Evolutionary conservation across 2,113 vertebrate species (phyloP).

Genomic region (Silurus glanis): DNA sequence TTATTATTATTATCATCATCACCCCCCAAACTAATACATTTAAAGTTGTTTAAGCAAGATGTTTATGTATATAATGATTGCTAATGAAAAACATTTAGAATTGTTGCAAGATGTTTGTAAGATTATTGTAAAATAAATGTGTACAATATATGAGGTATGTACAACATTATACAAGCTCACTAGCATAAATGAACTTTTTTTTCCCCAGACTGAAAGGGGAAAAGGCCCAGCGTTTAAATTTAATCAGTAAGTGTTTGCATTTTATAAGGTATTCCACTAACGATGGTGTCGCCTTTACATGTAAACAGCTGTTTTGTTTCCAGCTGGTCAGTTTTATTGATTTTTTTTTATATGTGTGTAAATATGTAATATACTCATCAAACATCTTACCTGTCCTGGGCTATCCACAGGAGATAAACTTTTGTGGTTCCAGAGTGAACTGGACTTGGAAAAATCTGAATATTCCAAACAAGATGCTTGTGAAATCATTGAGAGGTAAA

Average conservation of each 20-base stretch:
- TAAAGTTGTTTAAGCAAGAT: no score
- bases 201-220: constrained; percentile 80
- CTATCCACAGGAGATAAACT: constrained; percentile 87
- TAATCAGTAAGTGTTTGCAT: constrained; percentile 74
- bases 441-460: constrained; percentile 76
- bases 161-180: no score
- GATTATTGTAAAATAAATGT: neutral
- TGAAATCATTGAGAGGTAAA: constrained; percentile 86
- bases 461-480: constrained; percentile 87
- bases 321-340: neutral
- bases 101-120: no score
- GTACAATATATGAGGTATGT: neutral
- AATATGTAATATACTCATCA: neutral
- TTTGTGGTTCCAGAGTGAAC: constrained; percentile 88
- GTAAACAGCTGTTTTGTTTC: neutral
- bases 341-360: neutral
- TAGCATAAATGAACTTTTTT: neutral
- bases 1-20: no score
- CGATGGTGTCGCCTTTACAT: neutral
- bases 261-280: neutral
- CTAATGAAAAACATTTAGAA: no score
- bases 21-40: no score
- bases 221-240: constrained; percentile 84
- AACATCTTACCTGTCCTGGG: neutral
- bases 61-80: no score